phyloP scores from a whole-genome alignment of 2,113 vertebrate genomes.

The Cromileptes altivelis region DNA sequence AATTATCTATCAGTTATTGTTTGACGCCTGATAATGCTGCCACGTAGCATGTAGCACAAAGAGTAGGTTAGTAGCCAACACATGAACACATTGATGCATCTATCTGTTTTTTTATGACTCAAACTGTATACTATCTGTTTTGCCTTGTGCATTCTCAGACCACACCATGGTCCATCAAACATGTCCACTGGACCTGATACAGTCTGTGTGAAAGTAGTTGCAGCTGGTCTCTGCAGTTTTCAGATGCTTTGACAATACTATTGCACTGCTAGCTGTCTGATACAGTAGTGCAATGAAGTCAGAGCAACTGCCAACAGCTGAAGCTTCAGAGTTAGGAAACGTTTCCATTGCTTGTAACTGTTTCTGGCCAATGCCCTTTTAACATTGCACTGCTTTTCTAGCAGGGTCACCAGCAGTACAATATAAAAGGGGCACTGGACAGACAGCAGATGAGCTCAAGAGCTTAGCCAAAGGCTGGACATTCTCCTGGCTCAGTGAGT shows the following conservation, averaged over 20 bases:
- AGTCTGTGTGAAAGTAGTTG: background rate
- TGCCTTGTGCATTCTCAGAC: background rate
- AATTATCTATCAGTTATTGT: no score
- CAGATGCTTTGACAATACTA: slow-evolving; percentile 99
- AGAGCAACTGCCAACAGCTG: slow-evolving; percentile 93
- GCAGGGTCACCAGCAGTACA: slow-evolving; percentile 8
- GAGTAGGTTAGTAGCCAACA: background rate
- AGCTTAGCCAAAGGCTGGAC: background rate
- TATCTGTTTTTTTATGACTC: background rate
- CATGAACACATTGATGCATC: background rate
- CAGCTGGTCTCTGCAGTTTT: slow-evolving; percentile 81
- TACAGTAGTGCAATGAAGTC: slow-evolving; percentile 99
- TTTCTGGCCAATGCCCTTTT: slow-evolving; percentile 89
- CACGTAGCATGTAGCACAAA: no score
- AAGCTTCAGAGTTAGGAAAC: background rate
- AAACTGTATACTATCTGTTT: background rate
- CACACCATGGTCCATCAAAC: background rate
- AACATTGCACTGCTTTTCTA: slow-evolving; percentile 84
- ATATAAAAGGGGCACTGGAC: slow-evolving; percentile 6
- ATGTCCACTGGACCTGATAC: background rate
- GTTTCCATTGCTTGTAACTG: slow-evolving; percentile 45
- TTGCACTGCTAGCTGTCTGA: slow-evolving; percentile 98
- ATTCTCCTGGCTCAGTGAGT: background rate
- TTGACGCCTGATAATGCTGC: no score
- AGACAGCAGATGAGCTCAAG: background rate